Base-by-base conservation (phyloP, 2,888 invertebrate species). In the Drosophila eohydei region DNA sequence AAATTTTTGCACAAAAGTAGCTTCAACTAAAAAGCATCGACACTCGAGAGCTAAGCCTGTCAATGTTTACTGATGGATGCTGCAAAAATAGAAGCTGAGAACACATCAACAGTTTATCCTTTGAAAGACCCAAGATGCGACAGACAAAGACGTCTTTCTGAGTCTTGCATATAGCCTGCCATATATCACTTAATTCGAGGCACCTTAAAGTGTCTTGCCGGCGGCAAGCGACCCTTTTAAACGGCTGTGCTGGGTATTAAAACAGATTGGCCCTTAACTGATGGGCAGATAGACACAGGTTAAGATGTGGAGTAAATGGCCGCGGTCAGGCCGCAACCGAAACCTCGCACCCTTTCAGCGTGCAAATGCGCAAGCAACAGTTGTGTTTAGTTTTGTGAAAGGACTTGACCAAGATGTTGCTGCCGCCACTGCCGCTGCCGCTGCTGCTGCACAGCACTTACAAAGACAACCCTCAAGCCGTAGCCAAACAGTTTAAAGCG, bases 401-500 rank as follows among this genome's bases (percentile, higher is more conserved):
- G 52, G 81, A 57, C 62, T 36, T 72, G 67, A 64, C 65, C 80
- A 84, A 76, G 73, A 50, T 57, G 52, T 38, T 9, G 52, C 30
- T 32, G 28, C 46, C 3, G 21, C 40, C 8, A 9, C 4, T 34
- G 34, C 34, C 9, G 34, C 9, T 9, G 9, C 9, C 9, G 8
- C 11, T 32, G 70, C 50, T 38, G 60, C 32, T 55, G 59, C 36
- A 30, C 21, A 28, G 50, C 61, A 34, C 46, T 51, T 26, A 69
- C 72, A 72, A 71, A 71, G 71, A 50, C 67, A 52, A 56, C 54
- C 62, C 61, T 55, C 78, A 56, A 70, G 70, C 60, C 51, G 63
- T 80, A 59, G 80, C 83, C 87, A 87, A 87, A 83, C 89, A 87
- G 89, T 89, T 89, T 85, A 85, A 89, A 81, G 84, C 79, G 84